Evolutionary conservation across 2,888 invertebrate species (phyloP).

Genomic region (Limnephilus lunatus): DNA sequence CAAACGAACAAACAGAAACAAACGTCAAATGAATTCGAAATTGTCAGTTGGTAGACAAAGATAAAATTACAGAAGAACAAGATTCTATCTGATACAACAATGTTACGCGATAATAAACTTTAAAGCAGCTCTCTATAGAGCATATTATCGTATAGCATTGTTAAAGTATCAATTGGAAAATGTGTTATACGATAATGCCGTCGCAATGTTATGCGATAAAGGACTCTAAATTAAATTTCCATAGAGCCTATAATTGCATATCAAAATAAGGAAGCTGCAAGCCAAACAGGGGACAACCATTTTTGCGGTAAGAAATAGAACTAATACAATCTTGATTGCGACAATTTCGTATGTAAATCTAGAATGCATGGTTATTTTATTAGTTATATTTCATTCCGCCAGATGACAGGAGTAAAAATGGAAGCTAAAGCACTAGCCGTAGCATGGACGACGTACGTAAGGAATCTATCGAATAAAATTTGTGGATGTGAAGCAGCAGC

Average conservation of each 20-base stretch:
- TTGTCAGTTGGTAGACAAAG: background rate
- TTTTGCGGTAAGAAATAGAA: background rate
- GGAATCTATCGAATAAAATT: background rate
- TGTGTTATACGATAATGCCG: too few relatives aligned
- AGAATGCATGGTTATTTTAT: background rate
- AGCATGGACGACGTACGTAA: background rate
- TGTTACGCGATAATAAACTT: background rate
- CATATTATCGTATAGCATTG: too few relatives aligned
- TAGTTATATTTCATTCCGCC: background rate
- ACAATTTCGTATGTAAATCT: background rate
- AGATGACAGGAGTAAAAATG: background rate
- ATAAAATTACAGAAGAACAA: background rate
- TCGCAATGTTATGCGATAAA: background rate
- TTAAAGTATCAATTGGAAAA: too few relatives aligned
- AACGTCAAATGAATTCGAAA: background rate
- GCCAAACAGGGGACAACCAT: background rate
- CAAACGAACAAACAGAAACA: slow-evolving; percentile 23
- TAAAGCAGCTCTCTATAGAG: too few relatives aligned
- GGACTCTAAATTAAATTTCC: background rate
- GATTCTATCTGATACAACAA: too few relatives aligned
- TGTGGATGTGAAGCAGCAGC: background rate
- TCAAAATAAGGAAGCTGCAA: background rate
- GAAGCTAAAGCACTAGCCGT: too few relatives aligned
- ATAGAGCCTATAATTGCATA: background rate
- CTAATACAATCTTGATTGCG: background rate